Base-by-base conservation (phyloP, 1,140 invertebrate genomes). In the Aporrectodea caliginosa region DNA sequence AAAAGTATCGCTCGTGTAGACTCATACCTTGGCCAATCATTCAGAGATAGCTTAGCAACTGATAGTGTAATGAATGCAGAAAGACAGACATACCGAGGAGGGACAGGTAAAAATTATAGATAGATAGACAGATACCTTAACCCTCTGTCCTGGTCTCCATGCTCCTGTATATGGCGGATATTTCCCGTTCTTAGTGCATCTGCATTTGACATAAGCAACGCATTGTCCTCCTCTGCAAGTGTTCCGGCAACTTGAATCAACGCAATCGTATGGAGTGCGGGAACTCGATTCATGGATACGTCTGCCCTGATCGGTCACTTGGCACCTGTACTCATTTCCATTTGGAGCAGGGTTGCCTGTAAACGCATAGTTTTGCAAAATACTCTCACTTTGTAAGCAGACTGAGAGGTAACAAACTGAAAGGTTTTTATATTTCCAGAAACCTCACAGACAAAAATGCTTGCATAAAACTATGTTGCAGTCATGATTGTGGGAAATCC, bases 151-250 rank as follows among this genome's bases (percentile, higher is more conserved):
- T 12, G 70, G 70, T 32, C 70, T 6, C 70, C 70, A 72, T 2
- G 2, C 2, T 2, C 14, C 31, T 32, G 70, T 72, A 32, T 32
- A 12, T n/a, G 70, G 70, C 6, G 27, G 2, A 72, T 29, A 72
- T 32, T 27, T 72, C 2, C 31, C 70, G 27, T 32, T 27, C 14
- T n/a, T 2, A 2, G 2, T 27, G 70, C 70, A 72, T 29, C 14
- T 29, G 27, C 70, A 72, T 2, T 2, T 72, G 2, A 72, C 70
- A 32, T 29, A 32, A 14, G 70, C 70, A 6, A 72, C 70, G 70
- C 70, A 72, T n/a, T 72, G 70, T 29, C 70, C 70, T 6, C 70
- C 70, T 12, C 31, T 2, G 27, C 70, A 72, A 32, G 70, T 72
- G 27, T 72, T 72, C 6, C 70, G n/a, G 27, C 70, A 72, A 29